A percentile compares a stretch with the other conserved stretches of the same genome.
Conservation (phyloP, 1,140 invertebrate species). For the Diabrotica undecimpunctata region DNA sequence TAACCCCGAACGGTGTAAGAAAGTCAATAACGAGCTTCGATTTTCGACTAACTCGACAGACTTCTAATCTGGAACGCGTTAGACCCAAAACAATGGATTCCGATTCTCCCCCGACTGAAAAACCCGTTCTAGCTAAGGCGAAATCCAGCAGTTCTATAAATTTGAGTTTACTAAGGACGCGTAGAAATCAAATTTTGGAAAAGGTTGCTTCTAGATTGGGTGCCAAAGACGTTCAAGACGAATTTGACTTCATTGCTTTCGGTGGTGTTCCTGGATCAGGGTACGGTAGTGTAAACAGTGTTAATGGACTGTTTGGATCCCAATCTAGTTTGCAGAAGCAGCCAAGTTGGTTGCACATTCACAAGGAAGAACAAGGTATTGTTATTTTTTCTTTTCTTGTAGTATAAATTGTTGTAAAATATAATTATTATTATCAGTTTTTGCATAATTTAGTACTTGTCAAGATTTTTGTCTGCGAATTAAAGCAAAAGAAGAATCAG, state of each 20-base stretch:
- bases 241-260: slow-evolving; percentile 45
- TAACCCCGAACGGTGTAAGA: slow-evolving; percentile 10
- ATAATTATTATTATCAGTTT: too few relatives aligned
- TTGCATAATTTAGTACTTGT: too few relatives aligned
- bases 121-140: slow-evolving; percentile 42
- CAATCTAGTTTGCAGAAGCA: slow-evolving; percentile 23
- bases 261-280: slow-evolving; percentile 15
- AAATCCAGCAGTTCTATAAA: slow-evolving; percentile 48
- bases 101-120: slow-evolving; percentile 25
- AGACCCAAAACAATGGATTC: slow-evolving; percentile 31
- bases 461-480: too few relatives aligned
- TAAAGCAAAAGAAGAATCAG: too few relatives aligned
- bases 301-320: slow-evolving; percentile 19
- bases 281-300: slow-evolving; percentile 29
- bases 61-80: slow-evolving; percentile 45
- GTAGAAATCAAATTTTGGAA: slow-evolving; percentile 39
- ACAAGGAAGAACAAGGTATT: slow-evolving; percentile 24
- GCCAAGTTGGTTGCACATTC: slow-evolving; percentile 33
- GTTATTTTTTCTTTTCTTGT: background rate
- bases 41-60: slow-evolving; percentile 41
- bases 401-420: too few relatives aligned
- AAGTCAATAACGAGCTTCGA: slow-evolving; percentile 38
- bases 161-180: slow-evolving; percentile 39
- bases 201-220: slow-evolving; percentile 19
- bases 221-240: slow-evolving; percentile 33